Conservation (phyloP, 2,888 invertebrate species). For the Nineta flava region DNA sequence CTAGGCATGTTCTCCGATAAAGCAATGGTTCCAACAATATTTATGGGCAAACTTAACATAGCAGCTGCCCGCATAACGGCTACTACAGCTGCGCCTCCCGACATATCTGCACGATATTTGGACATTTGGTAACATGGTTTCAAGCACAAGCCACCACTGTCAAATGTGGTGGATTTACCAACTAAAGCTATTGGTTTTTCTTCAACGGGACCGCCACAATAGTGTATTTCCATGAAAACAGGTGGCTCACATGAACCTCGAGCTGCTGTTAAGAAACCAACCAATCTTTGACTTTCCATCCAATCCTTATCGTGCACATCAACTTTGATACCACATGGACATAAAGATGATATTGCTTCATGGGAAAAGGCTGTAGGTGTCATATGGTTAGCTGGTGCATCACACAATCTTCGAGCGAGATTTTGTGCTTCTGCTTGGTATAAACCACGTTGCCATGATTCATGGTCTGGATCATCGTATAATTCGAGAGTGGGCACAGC, state of each 20-base stretch:
- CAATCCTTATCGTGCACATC: slow-evolving; percentile 39
- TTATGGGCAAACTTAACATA: slow-evolving; percentile 34
- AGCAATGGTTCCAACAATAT: slow-evolving; percentile 31
- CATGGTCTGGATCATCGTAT: slow-evolving; percentile 14
- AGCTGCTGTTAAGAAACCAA: slow-evolving; percentile 47
- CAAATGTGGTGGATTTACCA: slow-evolving; percentile 50
- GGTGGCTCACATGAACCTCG: slow-evolving; percentile 50
- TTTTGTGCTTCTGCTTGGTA: slow-evolving; percentile 30
- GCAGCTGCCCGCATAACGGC: slow-evolving; percentile 35
- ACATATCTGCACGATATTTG: slow-evolving; percentile 38
- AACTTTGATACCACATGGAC: slow-evolving; percentile 8
- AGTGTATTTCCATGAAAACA: slow-evolving; percentile 44
- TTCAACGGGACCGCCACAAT: slow-evolving; percentile 31
- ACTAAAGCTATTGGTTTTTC: slow-evolving; percentile 44
- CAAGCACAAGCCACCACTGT: slow-evolving; percentile 27
- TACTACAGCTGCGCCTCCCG: slow-evolving; percentile 41
- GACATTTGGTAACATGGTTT: slow-evolving; percentile 10
- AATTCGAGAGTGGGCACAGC: slow-evolving; percentile 13
- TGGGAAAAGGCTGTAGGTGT: slow-evolving; percentile 31
- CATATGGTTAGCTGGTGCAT: slow-evolving; percentile 31
- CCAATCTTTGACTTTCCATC: slow-evolving; percentile 47
- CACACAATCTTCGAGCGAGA: slow-evolving; percentile 28
- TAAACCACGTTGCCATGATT: slow-evolving; percentile 25
- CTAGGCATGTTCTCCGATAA: slow-evolving; percentile 35
- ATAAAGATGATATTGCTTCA: slow-evolving; percentile 16